Evolutionary conservation across 2,113 vertebrate species (phyloP).

Genomic region (Neomonachus schauinslandi): DNA sequence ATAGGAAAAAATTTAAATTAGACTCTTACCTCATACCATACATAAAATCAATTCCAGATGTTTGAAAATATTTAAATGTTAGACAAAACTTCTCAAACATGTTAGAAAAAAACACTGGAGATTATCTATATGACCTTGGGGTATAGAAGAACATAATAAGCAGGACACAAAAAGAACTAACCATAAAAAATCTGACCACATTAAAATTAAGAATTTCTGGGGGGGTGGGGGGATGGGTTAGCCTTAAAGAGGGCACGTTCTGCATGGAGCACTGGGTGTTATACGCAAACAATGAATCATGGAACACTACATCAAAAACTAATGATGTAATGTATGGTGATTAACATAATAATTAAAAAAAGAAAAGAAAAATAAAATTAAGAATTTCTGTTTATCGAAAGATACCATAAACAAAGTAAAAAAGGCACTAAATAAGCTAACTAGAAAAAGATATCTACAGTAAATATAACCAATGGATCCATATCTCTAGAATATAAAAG

Average conservation of each 20-base stretch:
- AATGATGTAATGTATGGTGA: too few relatives aligned
- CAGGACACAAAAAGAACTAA: background rate
- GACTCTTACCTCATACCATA: conserved; percentile 62
- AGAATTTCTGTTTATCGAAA: conserved; percentile 29
- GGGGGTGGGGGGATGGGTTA: too few relatives aligned
- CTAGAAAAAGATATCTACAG: background rate
- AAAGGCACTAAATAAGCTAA: background rate
- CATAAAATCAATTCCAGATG: conserved; percentile 66
- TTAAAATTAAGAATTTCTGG: conserved; percentile 54
- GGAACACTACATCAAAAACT: background rate
- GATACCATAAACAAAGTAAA: background rate
- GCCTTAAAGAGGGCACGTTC: too few relatives aligned
- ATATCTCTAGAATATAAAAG: background rate
- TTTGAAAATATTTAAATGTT: conserved; percentile 64
- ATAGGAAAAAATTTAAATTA: conserved; percentile 72
- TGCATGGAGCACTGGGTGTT: too few relatives aligned
- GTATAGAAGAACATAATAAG: background rate
- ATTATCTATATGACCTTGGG: conserved; percentile 11
- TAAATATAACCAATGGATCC: background rate
- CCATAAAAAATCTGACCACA: background rate
- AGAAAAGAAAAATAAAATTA: conserved; percentile 4
- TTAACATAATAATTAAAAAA: too few relatives aligned
- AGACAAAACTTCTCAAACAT: conserved; percentile 30
- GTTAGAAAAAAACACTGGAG: background rate
- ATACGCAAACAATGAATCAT: too few relatives aligned